Percentiles rank a stretch among this genome's conserved stretches.
Evolutionary conservation across 1,140 invertebrate genomes (phyloP).

Genomic region (Eubasilissa regina): DNA sequence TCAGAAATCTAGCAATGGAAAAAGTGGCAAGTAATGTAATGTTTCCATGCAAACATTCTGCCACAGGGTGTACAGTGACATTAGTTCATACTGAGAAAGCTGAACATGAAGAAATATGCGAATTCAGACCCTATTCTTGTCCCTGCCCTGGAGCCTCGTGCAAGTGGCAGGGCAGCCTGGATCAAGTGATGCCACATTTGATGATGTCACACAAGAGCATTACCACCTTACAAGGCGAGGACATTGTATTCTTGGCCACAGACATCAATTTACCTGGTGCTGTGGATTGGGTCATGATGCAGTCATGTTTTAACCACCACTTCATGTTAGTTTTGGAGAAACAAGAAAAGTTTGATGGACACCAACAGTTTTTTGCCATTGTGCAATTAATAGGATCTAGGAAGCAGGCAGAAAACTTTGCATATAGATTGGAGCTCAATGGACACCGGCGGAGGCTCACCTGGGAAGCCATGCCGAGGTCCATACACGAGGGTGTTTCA

Average conservation of each 20-base stretch:
- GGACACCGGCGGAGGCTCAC: slow-evolving; percentile 93
- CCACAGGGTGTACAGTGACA: slow-evolving; percentile 94
- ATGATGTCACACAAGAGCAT: slow-evolving; percentile 99
- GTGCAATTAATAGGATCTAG: slow-evolving; percentile 98
- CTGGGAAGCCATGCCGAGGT: slow-evolving; percentile 99
- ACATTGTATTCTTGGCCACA: slow-evolving; percentile 99
- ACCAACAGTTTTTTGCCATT: slow-evolving; percentile 99
- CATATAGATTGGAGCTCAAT: slow-evolving; percentile 97
- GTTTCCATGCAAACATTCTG: slow-evolving; percentile 99
- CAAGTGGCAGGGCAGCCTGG: slow-evolving; percentile 97
- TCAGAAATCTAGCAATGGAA: slow-evolving; percentile 98
- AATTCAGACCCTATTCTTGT: slow-evolving; percentile 97
- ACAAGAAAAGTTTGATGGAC: slow-evolving; percentile 97
- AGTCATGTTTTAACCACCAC: slow-evolving; percentile 98
- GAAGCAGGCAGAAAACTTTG: slow-evolving; percentile 99
- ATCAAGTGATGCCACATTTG: slow-evolving; percentile 97
- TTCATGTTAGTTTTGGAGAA: slow-evolving; percentile 99
- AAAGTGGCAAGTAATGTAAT: slow-evolving; percentile 98
- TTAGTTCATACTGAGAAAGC: slow-evolving; percentile 96
- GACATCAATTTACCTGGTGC: slow-evolving; percentile 99
- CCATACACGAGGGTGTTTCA: slow-evolving; percentile 98
- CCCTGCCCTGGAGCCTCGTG: slow-evolving; percentile 99
- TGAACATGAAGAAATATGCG: slow-evolving; percentile 98
- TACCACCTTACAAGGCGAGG: slow-evolving; percentile 97
- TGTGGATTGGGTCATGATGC: slow-evolving; percentile 99